A percentile compares a stretch with the other conserved stretches of the same genome.
Evolutionary conservation across 2,113 vertebrate species (phyloP).

Genomic region (Pseudois nayaur): DNA sequence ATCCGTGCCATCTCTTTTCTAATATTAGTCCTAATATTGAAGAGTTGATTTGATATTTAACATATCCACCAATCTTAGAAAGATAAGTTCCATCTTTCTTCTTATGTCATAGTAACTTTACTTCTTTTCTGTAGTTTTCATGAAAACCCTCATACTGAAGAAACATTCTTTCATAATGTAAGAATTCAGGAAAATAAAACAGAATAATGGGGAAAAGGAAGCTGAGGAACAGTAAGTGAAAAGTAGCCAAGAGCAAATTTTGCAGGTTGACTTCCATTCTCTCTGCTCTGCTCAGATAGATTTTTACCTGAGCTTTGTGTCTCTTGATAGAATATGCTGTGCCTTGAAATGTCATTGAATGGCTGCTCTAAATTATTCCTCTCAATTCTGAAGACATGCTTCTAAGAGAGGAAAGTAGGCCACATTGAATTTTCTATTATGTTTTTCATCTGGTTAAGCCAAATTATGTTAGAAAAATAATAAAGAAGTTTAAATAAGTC

Average conservation of each 20-base stretch:
- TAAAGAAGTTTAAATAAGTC: not conserved
- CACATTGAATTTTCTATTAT: not conserved
- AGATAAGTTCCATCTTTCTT: not conserved
- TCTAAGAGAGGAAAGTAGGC: not conserved
- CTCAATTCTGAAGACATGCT: not conserved
- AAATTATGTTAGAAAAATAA: conserved; percentile 29
- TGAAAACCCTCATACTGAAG: not conserved
- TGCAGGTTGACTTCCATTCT: not conserved
- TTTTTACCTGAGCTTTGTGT: not conserved
- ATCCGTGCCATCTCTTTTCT: not conserved
- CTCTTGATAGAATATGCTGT: not conserved
- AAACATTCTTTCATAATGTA: not conserved
- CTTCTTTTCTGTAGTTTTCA: not conserved
- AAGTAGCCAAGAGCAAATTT: not conserved
- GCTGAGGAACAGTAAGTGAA: not conserved
- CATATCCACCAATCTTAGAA: not conserved
- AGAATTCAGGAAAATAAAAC: not conserved
- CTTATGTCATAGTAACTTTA: not conserved
- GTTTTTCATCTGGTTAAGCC: not conserved
- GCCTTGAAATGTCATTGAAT: not conserved
- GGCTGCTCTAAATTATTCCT: not conserved
- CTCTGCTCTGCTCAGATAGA: not conserved
- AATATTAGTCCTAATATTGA: not conserved
- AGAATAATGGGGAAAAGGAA: not conserved
- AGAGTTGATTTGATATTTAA: not conserved